Percentiles rank a stretch among this genome's conserved stretches.
These are phyloP conservation scores for Drosophila crucigera DNA, from an alignment of 2,888 invertebrate genomes.

Conservation along the genomic window DNA sequence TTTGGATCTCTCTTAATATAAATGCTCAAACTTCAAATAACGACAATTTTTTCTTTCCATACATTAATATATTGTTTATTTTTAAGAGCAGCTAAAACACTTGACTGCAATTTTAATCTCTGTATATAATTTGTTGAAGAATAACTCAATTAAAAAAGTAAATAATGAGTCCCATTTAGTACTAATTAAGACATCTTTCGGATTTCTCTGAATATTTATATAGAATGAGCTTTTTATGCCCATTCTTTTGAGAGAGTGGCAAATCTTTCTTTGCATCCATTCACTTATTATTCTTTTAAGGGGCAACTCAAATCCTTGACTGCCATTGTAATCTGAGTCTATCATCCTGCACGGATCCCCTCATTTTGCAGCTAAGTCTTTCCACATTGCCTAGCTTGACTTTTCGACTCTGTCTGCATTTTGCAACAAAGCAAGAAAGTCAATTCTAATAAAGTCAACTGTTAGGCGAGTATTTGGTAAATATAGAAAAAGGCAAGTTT, in stretches of 20 bases:
- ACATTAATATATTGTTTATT: too few species aligned
- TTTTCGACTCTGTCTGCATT: constrained; percentile 56
- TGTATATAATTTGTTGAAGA: accelerated
- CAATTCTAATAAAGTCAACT: constrained; percentile 63
- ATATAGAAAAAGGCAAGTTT: constrained; percentile 51
- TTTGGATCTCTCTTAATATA: not conserved
- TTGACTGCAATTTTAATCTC: not conserved
- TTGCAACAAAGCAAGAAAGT: constrained; percentile 31
- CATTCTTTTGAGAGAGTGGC: not conserved
- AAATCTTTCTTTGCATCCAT: not conserved
- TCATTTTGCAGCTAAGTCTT: constrained; percentile 44
- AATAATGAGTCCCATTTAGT: constrained; percentile 4
- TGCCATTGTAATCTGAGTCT: not conserved
- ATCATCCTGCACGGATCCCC: constrained; percentile 26
- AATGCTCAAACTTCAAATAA: not conserved
- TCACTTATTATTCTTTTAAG: not conserved
- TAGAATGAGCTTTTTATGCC: not conserved
- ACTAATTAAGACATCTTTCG: not conserved
- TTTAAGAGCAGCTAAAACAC: not conserved
- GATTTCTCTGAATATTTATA: not conserved
- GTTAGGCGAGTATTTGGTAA: constrained; percentile 70
- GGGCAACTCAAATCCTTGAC: not conserved
- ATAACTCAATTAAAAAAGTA: not conserved
- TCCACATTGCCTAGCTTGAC: constrained; percentile 58
- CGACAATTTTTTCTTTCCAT: not conserved